phyloP scores from a whole-genome alignment of 2,888 invertebrate genomes.

The Drosophila sordidapex region DNA sequence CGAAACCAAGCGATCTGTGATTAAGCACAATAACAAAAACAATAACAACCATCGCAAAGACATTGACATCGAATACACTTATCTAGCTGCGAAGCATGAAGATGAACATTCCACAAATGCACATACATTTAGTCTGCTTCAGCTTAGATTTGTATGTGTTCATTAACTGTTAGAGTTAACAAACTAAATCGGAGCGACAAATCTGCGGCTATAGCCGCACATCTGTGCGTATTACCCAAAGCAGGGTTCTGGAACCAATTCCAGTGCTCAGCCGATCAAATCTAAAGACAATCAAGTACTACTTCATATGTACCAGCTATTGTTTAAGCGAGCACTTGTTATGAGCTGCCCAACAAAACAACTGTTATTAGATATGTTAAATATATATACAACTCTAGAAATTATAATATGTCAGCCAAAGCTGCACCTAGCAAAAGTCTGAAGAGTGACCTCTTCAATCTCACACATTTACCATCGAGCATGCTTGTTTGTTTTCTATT shows the following conservation, averaged over 20 bases:
- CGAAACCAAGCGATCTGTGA: constrained; percentile 67
- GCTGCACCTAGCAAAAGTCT: not conserved
- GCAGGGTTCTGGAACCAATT: constrained; percentile 59
- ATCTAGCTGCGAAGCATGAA: constrained; percentile 60
- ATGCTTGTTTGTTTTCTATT: not conserved
- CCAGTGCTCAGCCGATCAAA: constrained; percentile 34
- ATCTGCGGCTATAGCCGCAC: not conserved
- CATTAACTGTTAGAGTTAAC: constrained; percentile 81
- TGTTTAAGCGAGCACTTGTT: constrained; percentile 11
- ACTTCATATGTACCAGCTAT: not conserved
- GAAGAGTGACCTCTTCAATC: not conserved
- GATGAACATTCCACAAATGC: constrained; percentile 40
- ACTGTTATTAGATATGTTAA: not conserved
- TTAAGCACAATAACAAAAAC: constrained; percentile 36
- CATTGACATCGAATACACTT: constrained; percentile 46
- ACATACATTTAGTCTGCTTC: not conserved
- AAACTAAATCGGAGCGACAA: constrained; percentile 75
- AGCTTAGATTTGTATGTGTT: constrained; percentile 53
- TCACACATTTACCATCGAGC: not conserved
- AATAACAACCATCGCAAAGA: constrained; percentile 23
- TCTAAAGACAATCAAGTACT: constrained; percentile 18
- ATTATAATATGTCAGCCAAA: not conserved
- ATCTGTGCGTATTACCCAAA: constrained; percentile 33
- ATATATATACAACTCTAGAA: not conserved
- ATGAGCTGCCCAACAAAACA: not conserved